Conservation (phyloP, 2,113 vertebrate genomes). For the Brachypteracias leptosomus region DNA sequence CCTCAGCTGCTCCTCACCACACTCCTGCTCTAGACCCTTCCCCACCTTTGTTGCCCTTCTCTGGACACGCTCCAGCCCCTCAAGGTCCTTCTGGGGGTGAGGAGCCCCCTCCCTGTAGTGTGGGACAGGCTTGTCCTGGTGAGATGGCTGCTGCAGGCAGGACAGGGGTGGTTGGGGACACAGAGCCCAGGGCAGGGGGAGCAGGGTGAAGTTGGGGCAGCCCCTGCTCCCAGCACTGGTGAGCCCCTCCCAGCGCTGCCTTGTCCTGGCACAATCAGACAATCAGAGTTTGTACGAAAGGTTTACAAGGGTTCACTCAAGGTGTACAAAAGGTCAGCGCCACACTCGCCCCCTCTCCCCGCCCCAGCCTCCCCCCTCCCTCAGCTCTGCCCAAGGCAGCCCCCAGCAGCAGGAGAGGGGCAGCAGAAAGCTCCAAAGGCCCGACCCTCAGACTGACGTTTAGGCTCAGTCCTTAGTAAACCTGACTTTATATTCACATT, state of each 20-base stretch:
- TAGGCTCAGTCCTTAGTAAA: not conserved
- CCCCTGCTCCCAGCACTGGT: accelerated
- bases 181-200: accelerated
- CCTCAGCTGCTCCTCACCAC: not conserved
- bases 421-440: not conserved
- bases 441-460: not conserved
- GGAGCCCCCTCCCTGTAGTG: not conserved
- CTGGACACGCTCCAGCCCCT: not conserved
- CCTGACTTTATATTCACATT: accelerated
- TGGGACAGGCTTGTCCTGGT: not conserved
- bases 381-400: not conserved
- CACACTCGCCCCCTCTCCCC: not conserved
- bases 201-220: accelerated
- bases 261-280: not conserved
- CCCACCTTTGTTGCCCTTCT: not conserved
- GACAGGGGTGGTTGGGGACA: not conserved
- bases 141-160: not conserved
- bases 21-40: not conserved
- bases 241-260: not conserved
- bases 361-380: not conserved
- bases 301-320: not conserved
- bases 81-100: not conserved
- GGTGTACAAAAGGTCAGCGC: not conserved
- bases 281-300: not conserved
- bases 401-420: not conserved